Base-by-base conservation (phyloP, 2,888 invertebrate genomes). In the Toxonevra muliebris region DNA sequence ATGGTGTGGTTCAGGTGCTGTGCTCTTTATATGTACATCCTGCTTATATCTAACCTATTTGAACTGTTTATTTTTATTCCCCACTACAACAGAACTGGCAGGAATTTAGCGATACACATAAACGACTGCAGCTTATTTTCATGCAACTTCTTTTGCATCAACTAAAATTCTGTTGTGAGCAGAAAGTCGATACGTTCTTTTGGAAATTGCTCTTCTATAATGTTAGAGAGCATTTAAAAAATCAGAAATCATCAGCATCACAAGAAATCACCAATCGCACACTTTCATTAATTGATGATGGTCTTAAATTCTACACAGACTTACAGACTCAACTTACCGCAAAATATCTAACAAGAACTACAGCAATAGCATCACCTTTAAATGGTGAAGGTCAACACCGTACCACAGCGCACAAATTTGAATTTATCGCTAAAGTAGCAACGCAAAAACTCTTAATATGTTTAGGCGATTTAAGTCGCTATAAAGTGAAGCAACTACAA, bases 201-300 rank as follows among this genome's bases (percentile, higher is more conserved):
- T 97, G 97, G 97, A 96, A 95, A 84, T 89, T 95, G 70, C 87
- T 95, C 4, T 97, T 93, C 83, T 93, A 97, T 82, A 92, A 92
- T 81, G 91, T 95, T 71, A 94, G 96, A 73, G 96, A 96, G 84
- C 88, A 91, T 74, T 87, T 95, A 75, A 88, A 94, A 73, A 92
- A 92, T 2, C 72, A 75, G 53, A 69, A 89, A 88, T 72, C 88
- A 20, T 58, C 15, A 10, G 8, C n/a, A 30, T 41, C 69, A 69
- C 41, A 55, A 30, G 91, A 90, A 90, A 71, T 88, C 90, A 15
- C 87, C 89, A 74, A 89, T 90, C 75, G 87, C 90, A 65, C 78
- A 1, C 72, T 80, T 15, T 40, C 73, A 57, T 73, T 84, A 50
- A 92, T 96, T 61, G 92, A 94, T 69, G 94, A 95, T 84, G 94